Conservation (phyloP, 2,888 invertebrate genomes). For the Corbicula japonica region DNA sequence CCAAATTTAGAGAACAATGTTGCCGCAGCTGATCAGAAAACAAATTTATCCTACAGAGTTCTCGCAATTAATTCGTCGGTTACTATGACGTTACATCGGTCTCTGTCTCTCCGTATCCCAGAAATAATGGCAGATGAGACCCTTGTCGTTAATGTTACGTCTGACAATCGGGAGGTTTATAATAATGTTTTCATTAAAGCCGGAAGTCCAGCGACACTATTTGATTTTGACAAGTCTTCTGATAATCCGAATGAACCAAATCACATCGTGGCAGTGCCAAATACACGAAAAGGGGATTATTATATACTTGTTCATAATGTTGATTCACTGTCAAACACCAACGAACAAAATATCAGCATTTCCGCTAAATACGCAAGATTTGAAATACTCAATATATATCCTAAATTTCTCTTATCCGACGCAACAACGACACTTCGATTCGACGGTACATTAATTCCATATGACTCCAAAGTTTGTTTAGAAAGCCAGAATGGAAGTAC, state of each 20-base stretch:
- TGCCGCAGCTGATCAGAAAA: conserved; percentile 14
- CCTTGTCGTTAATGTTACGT: conserved; percentile 31
- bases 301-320: conserved; percentile 35
- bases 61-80: conserved; percentile 1
- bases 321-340: not conserved
- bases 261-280: conserved; percentile 36
- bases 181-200: conserved; percentile 33
- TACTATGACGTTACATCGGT: not conserved
- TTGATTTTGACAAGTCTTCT: conserved; percentile 41
- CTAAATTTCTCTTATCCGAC: conserved; percentile 4
- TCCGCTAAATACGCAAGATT: conserved; percentile 40
- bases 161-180: conserved; percentile 15
- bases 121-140: conserved; percentile 44
- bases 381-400: conserved; percentile 45
- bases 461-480: conserved; percentile 24
- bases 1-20: conserved; percentile 46
- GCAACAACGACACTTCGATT: conserved; percentile 43
- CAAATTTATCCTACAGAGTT: conserved; percentile 13
- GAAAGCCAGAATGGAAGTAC: conserved; percentile 1
- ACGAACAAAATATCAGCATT: conserved; percentile 7
- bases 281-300: conserved; percentile 41
- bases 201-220: conserved; percentile 41
- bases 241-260: conserved; percentile 41
- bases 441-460: conserved; percentile 44
- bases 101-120: conserved; percentile 18